Conservation (phyloP, 2,113 vertebrate species). For the Rhipidura dahli region DNA sequence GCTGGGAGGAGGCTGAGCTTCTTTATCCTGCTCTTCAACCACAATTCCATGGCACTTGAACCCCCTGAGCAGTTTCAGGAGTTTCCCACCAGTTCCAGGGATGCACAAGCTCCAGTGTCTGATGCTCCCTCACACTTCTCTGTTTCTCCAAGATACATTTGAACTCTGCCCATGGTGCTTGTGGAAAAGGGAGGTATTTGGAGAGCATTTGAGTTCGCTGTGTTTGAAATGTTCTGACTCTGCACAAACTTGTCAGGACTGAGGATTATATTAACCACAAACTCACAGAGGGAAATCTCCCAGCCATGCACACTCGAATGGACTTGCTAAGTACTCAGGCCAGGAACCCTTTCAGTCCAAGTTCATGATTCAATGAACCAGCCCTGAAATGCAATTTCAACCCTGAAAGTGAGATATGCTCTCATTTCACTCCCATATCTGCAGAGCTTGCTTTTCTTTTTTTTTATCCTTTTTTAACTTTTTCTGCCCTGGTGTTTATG, state of each 20-base stretch:
- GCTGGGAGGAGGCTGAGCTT: neutral
- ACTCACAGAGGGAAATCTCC: neutral
- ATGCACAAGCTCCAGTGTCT: neutral
- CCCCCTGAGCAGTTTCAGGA: neutral
- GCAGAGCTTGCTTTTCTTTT: neutral
- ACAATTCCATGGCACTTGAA: neutral
- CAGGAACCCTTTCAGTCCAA: neutral
- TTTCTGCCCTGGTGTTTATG: neutral
- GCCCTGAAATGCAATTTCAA: neutral
- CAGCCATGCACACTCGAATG: neutral
- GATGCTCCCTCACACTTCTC: neutral
- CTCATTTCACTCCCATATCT: neutral
- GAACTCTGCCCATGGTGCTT: neutral
- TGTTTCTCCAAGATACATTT: neutral
- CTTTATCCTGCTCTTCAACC: neutral
- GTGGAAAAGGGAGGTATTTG: neutral
- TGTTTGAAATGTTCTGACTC: slow-evolving; percentile 15
- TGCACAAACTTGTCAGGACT: slow-evolving; percentile 28
- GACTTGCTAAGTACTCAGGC: neutral
- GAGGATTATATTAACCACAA: neutral
- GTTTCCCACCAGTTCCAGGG: neutral
- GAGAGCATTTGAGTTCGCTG: neutral
- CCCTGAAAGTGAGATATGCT: slow-evolving; percentile 7
- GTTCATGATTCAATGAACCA: slow-evolving; percentile 1
- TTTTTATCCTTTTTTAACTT: neutral